Base-by-base conservation (phyloP, 1,140 invertebrate genomes). In the Nomia melanderi region DNA sequence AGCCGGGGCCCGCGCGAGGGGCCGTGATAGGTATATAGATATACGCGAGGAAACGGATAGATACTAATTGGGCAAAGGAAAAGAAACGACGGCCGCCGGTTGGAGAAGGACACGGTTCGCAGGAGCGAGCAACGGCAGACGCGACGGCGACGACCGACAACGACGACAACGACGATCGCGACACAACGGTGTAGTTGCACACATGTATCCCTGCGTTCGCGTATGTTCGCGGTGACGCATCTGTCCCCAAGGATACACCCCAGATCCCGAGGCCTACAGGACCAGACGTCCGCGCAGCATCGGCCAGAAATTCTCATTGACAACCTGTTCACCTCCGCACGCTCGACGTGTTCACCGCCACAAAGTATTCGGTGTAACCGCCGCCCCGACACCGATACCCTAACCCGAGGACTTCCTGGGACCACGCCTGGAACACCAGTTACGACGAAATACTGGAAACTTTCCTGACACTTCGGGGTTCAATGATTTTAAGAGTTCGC, bases 201-300 rank as follows among this genome's bases (percentile, higher is more conserved):
- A n/a, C n/a, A n/a, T 20, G 47, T 11, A 60, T 79, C 78, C n/a
- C n/a, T n/a, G n/a, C 65, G 81, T 74, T 81, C 74, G 77, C 81
- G 72, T 84, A n/a, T 89, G 89, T 90, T 86, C 88, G 82, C 83
- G 82, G 86, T 91, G 90, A 91, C 89, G 89, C 89, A 91, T 91
- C 90, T 91, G 88, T 91, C 90, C 90, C 90, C 75, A 76, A 90
- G 90, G 90, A 89, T 87, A 86, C 75, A 73, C 56, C 44, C 73
- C 69, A 66, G 77, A 79, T 87, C 65, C 70, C 79, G 81, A 84
- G 41, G 77, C 62, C 84, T 79, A 81, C 76, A 82, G 77, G 74
- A 78, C 60, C 78, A 77, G 65, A 79, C 77, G 64, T 77, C 82
- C 81, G 56, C 60, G 60, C 57, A 62, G 63, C 50, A 6, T 50